Conservation (phyloP, 2,113 vertebrate genomes). For the Lamprotornis superbus region DNA sequence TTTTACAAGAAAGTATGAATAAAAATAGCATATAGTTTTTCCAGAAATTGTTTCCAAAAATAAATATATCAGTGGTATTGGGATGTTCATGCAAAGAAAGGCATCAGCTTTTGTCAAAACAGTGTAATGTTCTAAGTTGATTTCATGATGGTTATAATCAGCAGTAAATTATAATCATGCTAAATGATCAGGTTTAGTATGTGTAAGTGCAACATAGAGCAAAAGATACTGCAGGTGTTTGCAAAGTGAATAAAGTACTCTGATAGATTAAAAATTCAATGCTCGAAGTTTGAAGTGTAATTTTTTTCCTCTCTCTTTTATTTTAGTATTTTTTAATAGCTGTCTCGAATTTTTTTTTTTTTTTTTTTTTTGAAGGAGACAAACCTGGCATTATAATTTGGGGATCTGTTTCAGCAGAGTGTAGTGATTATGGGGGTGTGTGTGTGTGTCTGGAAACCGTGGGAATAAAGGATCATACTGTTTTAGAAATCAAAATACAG, state of each 20-base stretch:
- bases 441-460: not conserved
- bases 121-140: not conserved
- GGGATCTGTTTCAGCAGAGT: not conserved
- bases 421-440: not conserved
- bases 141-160: not conserved
- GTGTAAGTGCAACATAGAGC: not conserved
- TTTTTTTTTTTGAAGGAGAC: not conserved
- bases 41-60: not conserved
- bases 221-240: not conserved
- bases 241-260: not conserved
- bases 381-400: not conserved
- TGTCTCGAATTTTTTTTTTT: not conserved
- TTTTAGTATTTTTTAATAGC: not conserved
- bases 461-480: not conserved
- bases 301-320: not conserved
- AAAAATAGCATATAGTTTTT: not conserved
- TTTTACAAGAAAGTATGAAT: not conserved
- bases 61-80: not conserved
- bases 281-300: not conserved
- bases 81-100: not conserved
- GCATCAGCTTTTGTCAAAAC: not conserved
- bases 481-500: slow-evolving; percentile 33
- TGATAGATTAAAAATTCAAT: not conserved
- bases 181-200: not conserved
- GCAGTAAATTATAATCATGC: not conserved